phyloP scores from a whole-genome alignment of 2,797 vertebrate species.

The Hydrolagus colliei region DNA sequence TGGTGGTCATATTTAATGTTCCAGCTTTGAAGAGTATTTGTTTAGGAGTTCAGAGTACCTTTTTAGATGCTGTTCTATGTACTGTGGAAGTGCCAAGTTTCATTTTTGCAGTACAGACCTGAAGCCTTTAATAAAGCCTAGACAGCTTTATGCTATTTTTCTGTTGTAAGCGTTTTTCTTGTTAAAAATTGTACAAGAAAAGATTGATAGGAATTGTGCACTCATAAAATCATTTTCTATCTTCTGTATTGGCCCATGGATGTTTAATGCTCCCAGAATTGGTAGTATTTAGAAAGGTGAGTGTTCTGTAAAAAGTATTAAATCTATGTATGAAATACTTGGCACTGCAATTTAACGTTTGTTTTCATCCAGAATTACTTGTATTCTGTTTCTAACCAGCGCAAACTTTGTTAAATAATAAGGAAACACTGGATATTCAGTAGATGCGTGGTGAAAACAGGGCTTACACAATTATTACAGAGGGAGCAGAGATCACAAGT shows the following conservation, averaged over 20 bases:
- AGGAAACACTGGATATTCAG: background rate
- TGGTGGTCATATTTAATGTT: conserved; percentile 16
- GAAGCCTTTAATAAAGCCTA: conserved; percentile 29
- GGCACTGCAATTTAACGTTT: background rate
- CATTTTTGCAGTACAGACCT: conserved; percentile 31
- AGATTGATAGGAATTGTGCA: background rate
- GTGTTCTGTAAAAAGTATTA: background rate
- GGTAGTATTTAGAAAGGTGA: background rate
- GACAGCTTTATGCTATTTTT: conserved; percentile 21
- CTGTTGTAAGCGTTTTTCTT: conserved; percentile 26
- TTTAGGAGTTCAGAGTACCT: conserved; percentile 17
- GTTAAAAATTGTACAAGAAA: background rate
- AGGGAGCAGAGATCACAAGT: no score
- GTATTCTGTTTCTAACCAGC: background rate
- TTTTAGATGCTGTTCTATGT: conserved; percentile 24
- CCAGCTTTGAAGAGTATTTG: conserved; percentile 23
- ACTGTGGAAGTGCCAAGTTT: conserved; percentile 22
- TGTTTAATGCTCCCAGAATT: background rate
- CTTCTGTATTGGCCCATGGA: background rate
- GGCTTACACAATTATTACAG: no score
- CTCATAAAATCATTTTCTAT: background rate
- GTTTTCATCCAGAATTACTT: background rate
- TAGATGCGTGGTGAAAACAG: no score
- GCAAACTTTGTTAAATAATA: background rate
- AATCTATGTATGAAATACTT: conserved; percentile 5